phyloP scores from a whole-genome alignment of 37 sponge, comb jelly and placozoan species.

The Beroe forskalii region DNA sequence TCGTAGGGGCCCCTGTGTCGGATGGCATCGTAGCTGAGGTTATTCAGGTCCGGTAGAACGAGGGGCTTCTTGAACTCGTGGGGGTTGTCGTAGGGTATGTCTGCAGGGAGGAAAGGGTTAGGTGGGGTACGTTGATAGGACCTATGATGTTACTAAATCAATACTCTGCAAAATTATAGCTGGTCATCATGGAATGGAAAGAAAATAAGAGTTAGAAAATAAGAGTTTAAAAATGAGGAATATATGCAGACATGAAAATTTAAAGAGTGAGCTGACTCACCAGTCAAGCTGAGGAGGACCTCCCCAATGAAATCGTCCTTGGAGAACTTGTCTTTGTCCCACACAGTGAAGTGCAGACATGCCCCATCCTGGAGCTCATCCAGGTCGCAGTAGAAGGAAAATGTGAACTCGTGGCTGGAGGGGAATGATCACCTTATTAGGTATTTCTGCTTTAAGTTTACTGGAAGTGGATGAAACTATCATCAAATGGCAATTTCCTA shows the following conservation, averaged over 20 bases:
- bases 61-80: neutral
- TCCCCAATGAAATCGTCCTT: slow-evolving; percentile 29
- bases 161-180: too few relatives aligned
- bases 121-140: too few relatives aligned
- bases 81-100: neutral
- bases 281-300: neutral
- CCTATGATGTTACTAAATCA: too few relatives aligned
- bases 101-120: neutral
- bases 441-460: too few relatives aligned
- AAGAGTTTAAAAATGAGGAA: too few relatives aligned
- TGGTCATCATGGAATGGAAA: too few relatives aligned
- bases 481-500: too few relatives aligned
- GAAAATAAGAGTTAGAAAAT: too few relatives aligned
- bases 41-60: neutral
- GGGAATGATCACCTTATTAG: too few relatives aligned
- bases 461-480: too few relatives aligned
- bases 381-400: slow-evolving; percentile 13
- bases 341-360: slow-evolving; percentile 17
- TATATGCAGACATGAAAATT: too few relatives aligned
- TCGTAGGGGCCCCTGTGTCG: neutral
- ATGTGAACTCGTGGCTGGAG: slow-evolving; percentile 12
- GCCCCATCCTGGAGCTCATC: slow-evolving; percentile 32
- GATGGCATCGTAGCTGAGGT: slow-evolving; percentile 7
- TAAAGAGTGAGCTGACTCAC: too few relatives aligned
- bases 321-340: slow-evolving; percentile 2